Evolutionary conservation across 2,113 vertebrate species (phyloP).

Genomic region (Oryzias javanicus): DNA sequence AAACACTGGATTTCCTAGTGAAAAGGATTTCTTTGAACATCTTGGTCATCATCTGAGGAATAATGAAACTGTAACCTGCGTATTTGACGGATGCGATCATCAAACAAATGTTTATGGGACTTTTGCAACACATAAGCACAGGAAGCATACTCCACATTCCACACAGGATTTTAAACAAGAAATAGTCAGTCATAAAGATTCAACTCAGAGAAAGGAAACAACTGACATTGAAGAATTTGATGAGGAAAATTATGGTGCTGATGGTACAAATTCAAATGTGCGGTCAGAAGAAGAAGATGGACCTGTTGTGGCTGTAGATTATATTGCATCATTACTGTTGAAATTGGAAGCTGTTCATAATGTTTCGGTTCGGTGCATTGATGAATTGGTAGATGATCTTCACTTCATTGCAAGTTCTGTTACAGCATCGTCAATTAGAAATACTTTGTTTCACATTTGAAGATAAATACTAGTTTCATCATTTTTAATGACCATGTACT

Average conservation of each 20-base stretch:
- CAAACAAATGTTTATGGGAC: conserved; percentile 16
- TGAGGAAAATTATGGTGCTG: not conserved
- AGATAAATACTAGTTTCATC: too few species aligned
- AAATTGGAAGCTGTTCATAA: conserved; percentile 18
- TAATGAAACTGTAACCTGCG: conserved; percentile 4
- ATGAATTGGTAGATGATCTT: conserved; percentile 11
- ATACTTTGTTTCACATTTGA: conserved; percentile 6
- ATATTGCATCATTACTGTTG: conserved; percentile 4
- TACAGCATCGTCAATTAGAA: not conserved
- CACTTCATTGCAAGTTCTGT: conserved; percentile 10
- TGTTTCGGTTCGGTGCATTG: conserved; percentile 21
- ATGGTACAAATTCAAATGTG: not conserved
- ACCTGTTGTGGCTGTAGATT: not conserved
- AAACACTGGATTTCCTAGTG: not conserved
- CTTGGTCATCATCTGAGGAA: conserved; percentile 10
- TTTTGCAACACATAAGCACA: conserved; percentile 14
- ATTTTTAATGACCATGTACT: too few species aligned
- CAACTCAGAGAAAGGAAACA: not conserved
- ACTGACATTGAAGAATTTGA: not conserved
- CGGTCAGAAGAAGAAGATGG: conserved; percentile 2
- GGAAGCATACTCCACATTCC: conserved; percentile 7
- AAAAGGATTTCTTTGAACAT: conserved; percentile 16
- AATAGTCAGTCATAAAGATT: not conserved
- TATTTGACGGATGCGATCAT: conserved; percentile 1
- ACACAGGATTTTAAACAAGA: conserved; percentile 8